These are phyloP conservation scores for Amblyjoppa fuscipennis DNA, from an alignment of 2,888 invertebrate genomes.

Conservation along the genomic window DNA sequence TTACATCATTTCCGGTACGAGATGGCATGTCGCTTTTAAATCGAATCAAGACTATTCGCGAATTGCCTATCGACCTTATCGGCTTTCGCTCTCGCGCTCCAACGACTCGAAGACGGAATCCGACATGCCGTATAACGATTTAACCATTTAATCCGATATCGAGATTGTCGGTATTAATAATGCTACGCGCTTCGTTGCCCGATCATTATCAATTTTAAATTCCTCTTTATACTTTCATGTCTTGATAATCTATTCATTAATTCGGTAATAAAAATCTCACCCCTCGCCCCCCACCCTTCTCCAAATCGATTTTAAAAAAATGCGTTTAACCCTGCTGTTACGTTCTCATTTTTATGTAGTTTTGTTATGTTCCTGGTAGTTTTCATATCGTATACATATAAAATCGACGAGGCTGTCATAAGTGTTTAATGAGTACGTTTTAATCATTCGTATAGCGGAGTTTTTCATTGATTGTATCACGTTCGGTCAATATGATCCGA, in stretches of 20 bases:
- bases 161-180: slow-evolving; percentile 72
- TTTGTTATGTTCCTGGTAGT: slow-evolving; percentile 1
- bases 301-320: background rate
- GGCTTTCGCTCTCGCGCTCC: slow-evolving; percentile 20
- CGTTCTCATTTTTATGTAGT: slow-evolving; percentile 7
- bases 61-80: slow-evolving; percentile 76
- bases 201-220: background rate
- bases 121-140: slow-evolving; percentile 49
- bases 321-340: slow-evolving; percentile 18
- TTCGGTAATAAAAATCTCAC: background rate
- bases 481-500: slow-evolving; percentile 55
- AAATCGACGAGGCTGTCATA: background rate
- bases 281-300: background rate
- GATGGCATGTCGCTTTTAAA: slow-evolving; percentile 85
- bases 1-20: slow-evolving; percentile 85
- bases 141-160: slow-evolving; percentile 73
- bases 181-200: slow-evolving; percentile 29
- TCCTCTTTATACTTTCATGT: background rate
- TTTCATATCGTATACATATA: background rate
- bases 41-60: slow-evolving; percentile 85
- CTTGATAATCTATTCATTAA: background rate
- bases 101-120: slow-evolving; percentile 25
- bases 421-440: slow-evolving; percentile 42
- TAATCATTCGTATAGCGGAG: slow-evolving; percentile 52
- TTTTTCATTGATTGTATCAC: slow-evolving; percentile 59